A percentile compares a stretch with the other conserved stretches of the same genome.
These are phyloP conservation scores for Tetraneura akinire DNA, from an alignment of 1,140 invertebrate species.

Conservation along the genomic window DNA sequence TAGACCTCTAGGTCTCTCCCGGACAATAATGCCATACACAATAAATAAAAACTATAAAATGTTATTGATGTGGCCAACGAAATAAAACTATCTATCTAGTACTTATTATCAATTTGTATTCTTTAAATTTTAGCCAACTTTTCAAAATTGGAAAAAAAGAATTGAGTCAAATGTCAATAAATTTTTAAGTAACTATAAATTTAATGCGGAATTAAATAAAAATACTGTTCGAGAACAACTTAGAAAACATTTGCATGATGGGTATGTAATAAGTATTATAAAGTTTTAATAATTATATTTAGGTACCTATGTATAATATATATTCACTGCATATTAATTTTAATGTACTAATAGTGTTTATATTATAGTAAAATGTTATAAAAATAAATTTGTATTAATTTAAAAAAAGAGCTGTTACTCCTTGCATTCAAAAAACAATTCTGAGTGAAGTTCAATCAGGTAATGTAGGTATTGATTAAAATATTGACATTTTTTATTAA, in stretches of 20 bases:
- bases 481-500: too few species aligned
- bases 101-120: background rate
- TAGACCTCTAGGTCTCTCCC: too few species aligned
- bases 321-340: too few species aligned
- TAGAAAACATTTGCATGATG: constrained; percentile 42
- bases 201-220: constrained; percentile 33
- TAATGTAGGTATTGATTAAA: too few species aligned
- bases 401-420: too few species aligned
- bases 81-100: too few species aligned
- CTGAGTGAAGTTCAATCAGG: too few species aligned
- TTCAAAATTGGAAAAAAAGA: constrained; percentile 38
- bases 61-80: background rate
- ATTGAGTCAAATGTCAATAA: constrained; percentile 28
- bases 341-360: too few species aligned
- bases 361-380: background rate
- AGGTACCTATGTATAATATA: background rate
- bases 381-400: background rate
- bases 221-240: constrained; percentile 21
- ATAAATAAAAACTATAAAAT: background rate
- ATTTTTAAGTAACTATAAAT: constrained; percentile 15
- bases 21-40: too few species aligned
- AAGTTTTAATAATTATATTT: background rate
- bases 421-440: too few species aligned
- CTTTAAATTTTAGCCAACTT: constrained; percentile 10
- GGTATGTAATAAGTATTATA: constrained; percentile 26